Evolutionary conservation across 2,113 vertebrate species (phyloP).

Genomic region (Notothenia coriiceps): DNA sequence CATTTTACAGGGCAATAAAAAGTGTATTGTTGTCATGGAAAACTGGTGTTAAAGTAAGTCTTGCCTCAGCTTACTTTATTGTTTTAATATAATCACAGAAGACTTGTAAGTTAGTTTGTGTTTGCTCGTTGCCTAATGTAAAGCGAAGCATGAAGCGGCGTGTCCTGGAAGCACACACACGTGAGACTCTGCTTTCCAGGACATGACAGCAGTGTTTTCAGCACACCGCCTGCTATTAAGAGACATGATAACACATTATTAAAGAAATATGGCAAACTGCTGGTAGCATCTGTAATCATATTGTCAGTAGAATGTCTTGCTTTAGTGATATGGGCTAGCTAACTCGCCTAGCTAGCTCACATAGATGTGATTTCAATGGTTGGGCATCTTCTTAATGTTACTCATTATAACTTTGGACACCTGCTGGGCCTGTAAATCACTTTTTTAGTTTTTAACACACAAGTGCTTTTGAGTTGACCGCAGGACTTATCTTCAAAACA

Average conservation of each 20-base stretch:
- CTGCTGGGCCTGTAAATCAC: not conserved
- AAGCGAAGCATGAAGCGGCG: constrained; percentile 19
- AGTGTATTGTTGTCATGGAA: not conserved
- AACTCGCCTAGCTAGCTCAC: not conserved
- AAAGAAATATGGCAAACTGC: not conserved
- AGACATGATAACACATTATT: no score
- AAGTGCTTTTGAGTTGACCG: not conserved
- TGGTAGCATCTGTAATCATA: not conserved
- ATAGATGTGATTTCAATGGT: not conserved
- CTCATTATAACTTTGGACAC: no score
- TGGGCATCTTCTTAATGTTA: not conserved
- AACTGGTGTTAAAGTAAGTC: not conserved
- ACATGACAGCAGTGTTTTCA: not conserved
- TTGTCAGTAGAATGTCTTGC: not conserved
- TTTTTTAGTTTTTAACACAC: not conserved
- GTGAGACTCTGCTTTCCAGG: not conserved
- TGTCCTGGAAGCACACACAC: not conserved
- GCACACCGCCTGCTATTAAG: not conserved
- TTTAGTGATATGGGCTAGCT: not conserved
- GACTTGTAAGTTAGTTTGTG: not conserved
- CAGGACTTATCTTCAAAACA: no score
- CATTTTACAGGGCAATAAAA: no score
- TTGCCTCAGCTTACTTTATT: not conserved
- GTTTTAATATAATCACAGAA: not conserved
- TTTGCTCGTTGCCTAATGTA: not conserved